A percentile compares a stretch with the other conserved stretches of the same genome.
These are phyloP conservation scores for Hippocampus kuda DNA, from an alignment of 2,797 vertebrate genomes.

Conservation along the genomic window DNA sequence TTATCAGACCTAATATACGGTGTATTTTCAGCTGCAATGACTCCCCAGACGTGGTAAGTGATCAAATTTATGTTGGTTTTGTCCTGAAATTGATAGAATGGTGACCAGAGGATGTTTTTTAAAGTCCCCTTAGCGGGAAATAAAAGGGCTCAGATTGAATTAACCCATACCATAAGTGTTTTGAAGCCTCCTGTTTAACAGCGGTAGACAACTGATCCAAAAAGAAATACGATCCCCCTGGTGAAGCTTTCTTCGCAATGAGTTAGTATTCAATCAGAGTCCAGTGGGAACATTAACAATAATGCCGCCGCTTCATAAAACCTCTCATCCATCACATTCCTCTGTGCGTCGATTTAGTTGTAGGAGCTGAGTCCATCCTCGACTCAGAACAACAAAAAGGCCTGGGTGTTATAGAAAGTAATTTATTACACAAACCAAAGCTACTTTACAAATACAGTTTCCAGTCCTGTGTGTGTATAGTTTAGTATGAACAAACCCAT, in stretches of 20 bases:
- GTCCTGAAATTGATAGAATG: background rate
- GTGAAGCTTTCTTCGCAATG: background rate
- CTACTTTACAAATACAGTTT: constrained; percentile 78
- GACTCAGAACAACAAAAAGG: constrained; percentile 32
- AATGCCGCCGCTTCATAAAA: constrained; percentile 1
- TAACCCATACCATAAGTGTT: background rate
- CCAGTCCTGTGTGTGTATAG: constrained; percentile 70
- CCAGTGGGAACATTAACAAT: background rate
- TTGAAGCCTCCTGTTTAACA: background rate
- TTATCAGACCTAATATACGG: background rate
- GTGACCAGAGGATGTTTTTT: background rate
- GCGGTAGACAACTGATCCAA: background rate
- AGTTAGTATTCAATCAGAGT: background rate
- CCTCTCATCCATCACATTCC: background rate
- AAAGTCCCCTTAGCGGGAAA: background rate
- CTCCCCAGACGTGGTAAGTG: background rate
- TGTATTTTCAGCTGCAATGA: background rate
- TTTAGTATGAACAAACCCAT: constrained; percentile 71
- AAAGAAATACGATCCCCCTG: background rate
- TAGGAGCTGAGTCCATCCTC: background rate
- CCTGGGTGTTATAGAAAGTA: constrained; percentile 67
- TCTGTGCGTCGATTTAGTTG: constrained; percentile 10
- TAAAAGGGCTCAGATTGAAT: background rate
- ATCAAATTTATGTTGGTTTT: background rate
- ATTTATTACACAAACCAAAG: constrained; percentile 80